phyloP scores from a whole-genome alignment of 2,113 vertebrate species.

The Planiliza haematocheilus region DNA sequence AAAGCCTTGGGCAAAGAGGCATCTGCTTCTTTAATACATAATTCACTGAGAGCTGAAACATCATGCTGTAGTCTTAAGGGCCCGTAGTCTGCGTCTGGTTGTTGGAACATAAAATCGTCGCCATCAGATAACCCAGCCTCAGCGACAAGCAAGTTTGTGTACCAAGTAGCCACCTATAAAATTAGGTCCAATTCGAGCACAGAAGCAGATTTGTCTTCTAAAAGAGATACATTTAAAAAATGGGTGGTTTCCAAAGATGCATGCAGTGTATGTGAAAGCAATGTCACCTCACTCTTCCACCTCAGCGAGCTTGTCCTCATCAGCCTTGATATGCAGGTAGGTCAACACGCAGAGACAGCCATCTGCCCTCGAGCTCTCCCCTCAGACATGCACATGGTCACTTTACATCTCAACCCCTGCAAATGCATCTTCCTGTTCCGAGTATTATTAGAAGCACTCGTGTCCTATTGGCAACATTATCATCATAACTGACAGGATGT shows the following conservation, averaged over 20 bases:
- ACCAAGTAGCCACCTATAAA: not conserved
- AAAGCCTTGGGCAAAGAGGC: conserved; percentile 79
- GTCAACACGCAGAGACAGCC: conserved; percentile 77
- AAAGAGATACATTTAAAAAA: conserved; percentile 3
- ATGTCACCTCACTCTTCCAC: conserved; percentile 73
- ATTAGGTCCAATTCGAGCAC: conserved; percentile 11
- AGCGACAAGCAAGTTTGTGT: conserved; percentile 43
- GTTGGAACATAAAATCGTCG: conserved; percentile 73
- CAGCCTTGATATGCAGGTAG: conserved; percentile 72
- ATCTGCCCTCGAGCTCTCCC: conserved; percentile 63
- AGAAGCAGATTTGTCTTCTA: not conserved
- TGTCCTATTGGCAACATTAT: conserved; percentile 68
- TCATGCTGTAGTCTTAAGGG: conserved; percentile 69
- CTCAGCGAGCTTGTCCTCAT: conserved; percentile 64
- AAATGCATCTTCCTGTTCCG: conserved; percentile 71
- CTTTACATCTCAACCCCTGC: conserved; percentile 66
- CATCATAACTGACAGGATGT: conserved; percentile 78
- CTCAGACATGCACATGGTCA: conserved; percentile 65
- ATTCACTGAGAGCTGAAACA: conserved; percentile 78
- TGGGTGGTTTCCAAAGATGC: conserved; percentile 7
- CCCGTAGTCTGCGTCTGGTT: conserved; percentile 58
- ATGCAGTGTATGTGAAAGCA: conserved; percentile 39
- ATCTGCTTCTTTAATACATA: conserved; percentile 81
- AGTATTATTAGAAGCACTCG: conserved; percentile 79
- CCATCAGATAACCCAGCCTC: conserved; percentile 64